Conservation (phyloP, 2,797 vertebrate genomes). For the Phalanger gymnotis region DNA sequence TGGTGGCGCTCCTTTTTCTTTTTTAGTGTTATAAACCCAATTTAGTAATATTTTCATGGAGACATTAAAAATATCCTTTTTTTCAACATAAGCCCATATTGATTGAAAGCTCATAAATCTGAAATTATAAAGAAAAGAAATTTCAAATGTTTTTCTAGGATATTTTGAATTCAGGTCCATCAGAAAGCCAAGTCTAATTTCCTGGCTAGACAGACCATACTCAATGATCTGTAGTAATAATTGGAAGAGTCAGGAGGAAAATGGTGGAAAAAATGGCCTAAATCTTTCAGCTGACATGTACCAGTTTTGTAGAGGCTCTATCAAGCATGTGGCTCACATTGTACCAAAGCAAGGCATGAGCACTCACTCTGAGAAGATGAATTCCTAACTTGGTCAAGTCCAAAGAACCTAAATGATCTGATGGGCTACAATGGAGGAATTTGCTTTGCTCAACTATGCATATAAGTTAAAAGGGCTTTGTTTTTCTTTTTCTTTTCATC, state of each 20-base stretch:
- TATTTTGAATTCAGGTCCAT: not conserved
- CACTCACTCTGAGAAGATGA: not conserved
- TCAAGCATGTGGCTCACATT: not conserved
- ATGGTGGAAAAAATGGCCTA: not conserved
- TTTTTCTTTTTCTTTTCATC: not conserved
- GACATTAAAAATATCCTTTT: conserved; percentile 60
- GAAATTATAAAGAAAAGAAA: conserved; percentile 7
- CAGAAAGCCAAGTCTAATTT: conserved; percentile 4
- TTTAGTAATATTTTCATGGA: conserved; percentile 73
- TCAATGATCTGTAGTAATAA: not conserved
- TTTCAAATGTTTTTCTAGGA: conserved; percentile 23
- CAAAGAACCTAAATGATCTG: not conserved
- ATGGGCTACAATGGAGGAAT: not conserved
- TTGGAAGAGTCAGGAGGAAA: not conserved
- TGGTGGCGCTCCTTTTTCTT: conserved; percentile 62
- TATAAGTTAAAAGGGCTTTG: not conserved
- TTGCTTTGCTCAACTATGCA: not conserved
- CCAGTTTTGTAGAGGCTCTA: not conserved
- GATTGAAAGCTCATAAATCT: conserved; percentile 77
- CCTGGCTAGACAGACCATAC: not conserved
- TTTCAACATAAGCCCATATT: conserved; percentile 77
- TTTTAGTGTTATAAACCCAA: conserved; percentile 77
- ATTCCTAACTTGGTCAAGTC: not conserved
- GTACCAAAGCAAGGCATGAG: not conserved
- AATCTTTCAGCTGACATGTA: not conserved